Evolutionary conservation across 2,797 vertebrate genomes (phyloP).

Genomic region (Balearica regulorum): DNA sequence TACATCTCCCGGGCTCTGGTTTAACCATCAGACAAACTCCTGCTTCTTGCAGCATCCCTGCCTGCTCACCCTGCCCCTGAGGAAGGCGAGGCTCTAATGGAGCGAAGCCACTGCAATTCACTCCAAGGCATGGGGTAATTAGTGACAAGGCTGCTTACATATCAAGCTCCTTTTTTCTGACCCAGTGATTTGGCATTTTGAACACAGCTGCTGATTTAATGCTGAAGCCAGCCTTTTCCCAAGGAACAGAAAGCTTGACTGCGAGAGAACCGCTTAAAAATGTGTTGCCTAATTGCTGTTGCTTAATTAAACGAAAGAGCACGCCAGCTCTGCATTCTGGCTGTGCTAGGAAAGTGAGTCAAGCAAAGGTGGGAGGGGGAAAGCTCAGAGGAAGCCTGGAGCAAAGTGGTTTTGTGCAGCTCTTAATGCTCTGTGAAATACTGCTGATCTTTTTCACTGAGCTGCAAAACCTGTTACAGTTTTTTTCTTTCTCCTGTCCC

Average conservation of each 20-base stretch:
- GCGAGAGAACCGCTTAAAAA: slow-evolving; percentile 7
- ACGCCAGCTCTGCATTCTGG: not conserved
- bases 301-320: slow-evolving; percentile 12
- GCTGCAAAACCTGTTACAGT: not conserved
- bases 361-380: not conserved
- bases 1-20: not conserved
- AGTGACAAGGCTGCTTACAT: slow-evolving; percentile 49
- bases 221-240: slow-evolving; percentile 24
- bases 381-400: slow-evolving; percentile 34
- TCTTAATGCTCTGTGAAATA: not conserved
- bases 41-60: not conserved
- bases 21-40: not conserved
- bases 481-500: not conserved
- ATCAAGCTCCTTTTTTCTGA: slow-evolving; percentile 10
- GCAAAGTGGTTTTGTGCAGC: not conserved
- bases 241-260: not conserved
- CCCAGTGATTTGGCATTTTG: not conserved
- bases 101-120: not conserved
- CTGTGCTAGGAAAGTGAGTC: not conserved
- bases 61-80: not conserved
- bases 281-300: slow-evolving; percentile 34
- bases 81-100: not conserved
- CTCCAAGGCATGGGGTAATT: not conserved
- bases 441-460: not conserved
- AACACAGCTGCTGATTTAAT: not conserved